These are phyloP conservation scores for Drosophila tani DNA, from an alignment of 1,140 invertebrate species.

Conservation along the genomic window DNA sequence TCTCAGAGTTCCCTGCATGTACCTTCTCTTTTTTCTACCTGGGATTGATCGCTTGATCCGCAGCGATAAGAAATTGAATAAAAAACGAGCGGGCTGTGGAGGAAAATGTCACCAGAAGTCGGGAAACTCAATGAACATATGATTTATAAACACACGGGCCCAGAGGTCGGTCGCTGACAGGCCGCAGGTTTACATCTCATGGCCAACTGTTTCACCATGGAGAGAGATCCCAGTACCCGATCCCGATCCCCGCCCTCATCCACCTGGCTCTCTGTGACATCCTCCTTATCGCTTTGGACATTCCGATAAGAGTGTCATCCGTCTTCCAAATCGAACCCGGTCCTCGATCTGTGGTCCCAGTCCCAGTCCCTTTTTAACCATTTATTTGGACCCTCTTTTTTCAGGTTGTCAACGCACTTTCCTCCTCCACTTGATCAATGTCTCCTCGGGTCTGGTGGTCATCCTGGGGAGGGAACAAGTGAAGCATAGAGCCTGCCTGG, in stretches of 20 bases:
- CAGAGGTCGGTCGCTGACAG: slow-evolving; percentile 44
- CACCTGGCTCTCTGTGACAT: slow-evolving; percentile 21
- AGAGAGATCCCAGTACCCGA: slow-evolving; percentile 2
- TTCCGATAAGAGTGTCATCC: slow-evolving; percentile 51
- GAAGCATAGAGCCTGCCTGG: background rate
- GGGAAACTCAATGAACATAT: slow-evolving; percentile 64
- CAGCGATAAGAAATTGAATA: slow-evolving; percentile 52
- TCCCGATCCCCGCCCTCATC: slow-evolving; percentile 14
- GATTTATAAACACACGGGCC: slow-evolving; percentile 54
- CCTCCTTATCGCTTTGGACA: slow-evolving; percentile 37
- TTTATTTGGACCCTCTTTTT: slow-evolving; percentile 7
- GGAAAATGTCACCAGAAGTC: slow-evolving; percentile 64
- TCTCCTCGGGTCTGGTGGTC: background rate
- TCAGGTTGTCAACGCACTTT: slow-evolving; percentile 26
- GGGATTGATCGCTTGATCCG: slow-evolving; percentile 62
- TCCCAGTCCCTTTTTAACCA: slow-evolving; percentile 10
- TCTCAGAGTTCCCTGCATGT: slow-evolving; percentile 19
- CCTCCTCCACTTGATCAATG: slow-evolving; percentile 8
- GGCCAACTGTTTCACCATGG: slow-evolving; percentile 36
- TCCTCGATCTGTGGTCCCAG: background rate
- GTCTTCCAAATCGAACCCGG: slow-evolving; percentile 19
- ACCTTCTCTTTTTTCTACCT: slow-evolving; percentile 31
- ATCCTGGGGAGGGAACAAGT: background rate
- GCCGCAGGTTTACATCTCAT: slow-evolving; percentile 31
- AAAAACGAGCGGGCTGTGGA: slow-evolving; percentile 26